Base-by-base conservation (phyloP, 64 coral and sea anemone species). In the Platygyra sinensis region DNA sequence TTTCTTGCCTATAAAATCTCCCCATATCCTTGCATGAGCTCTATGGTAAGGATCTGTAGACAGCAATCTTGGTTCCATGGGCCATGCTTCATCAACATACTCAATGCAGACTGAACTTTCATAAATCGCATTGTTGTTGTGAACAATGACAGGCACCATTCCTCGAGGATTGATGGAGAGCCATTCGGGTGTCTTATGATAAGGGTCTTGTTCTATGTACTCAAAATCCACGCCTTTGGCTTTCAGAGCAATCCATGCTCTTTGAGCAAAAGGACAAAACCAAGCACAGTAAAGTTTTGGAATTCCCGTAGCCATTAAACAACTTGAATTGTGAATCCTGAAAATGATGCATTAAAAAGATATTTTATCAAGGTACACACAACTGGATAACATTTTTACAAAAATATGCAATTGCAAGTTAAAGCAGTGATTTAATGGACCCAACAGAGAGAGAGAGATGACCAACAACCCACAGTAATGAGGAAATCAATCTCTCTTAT, bases 181-280 rank as follows among this genome's bases (percentile, higher is more conserved):
- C 82, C 89, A 94, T 86, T 94, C 93, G 51, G 89, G 62, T 6
- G 88, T 94, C 39, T 94, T 94, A 50, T 90, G 86, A 39, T 90
- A 94, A 15, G 93, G 88, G 52, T 94, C 63, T 90, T 90, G 88
- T 69, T 94, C 93, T 52, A 94, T 81, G 25, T 94, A 94, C 54
- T 94, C 83, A 86, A 94, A 94, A 20, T 90, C 82, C 8, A 60
- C 89, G n/a, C 86, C 86, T 38, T 94, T 91, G 52, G 89, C 93
- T 82, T 87, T 10, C 54, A 94, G 55, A 17, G 89, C 93, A 87
- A 94, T 91, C 89, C 93, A 94, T 42, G 83, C 88, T 30, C 93
- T 64, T 74, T 94, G 93, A 27, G 93, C 93, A 94, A 91, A 94
- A 16, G 93, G 93, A 20, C 93, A 94, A 91, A 94, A 94, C 93